Base-by-base conservation (phyloP, 2,113 vertebrate genomes). In the Thalassarche chlororhynchos region DNA sequence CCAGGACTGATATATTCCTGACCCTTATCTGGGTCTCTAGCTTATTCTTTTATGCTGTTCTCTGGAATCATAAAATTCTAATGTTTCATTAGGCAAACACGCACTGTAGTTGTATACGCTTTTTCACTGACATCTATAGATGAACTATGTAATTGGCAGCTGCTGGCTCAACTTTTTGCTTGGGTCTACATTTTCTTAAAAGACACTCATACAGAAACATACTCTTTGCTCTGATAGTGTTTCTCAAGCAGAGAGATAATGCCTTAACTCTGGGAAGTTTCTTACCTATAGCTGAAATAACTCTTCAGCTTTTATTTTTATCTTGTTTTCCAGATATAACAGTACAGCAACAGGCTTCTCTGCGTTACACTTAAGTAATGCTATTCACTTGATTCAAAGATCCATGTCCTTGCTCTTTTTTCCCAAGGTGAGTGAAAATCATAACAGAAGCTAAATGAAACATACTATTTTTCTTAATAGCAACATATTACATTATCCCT, bases 11-110 rank as follows among this genome's bases (percentile, higher is more conserved):
- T 92, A 77, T 83, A 86, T 47, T 84, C 76, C 75, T 94, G 82
- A 94, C 51, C 79, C 91, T 95, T 95, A 95, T 64, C 91, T 83
- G 89, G 72, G 57, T 91, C 84, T 71, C 47, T 31, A 92, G 47
- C 62, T 95, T 87, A 52, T 21, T 87, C 44, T 89, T 80, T 64
- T 80, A 60, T 40, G n/a, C 42, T 68, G 34, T 74, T 89, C 85
- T 66, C 51, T 49, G 42, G 62, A 79, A 66, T 54, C 29, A 64
- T 15, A 38, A 29, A 49, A 89, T 70, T 40, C 52, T 65, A 25
- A 32, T n/a, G 24, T 74, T 68, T 71, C 21, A 51, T 75, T 55
- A 76, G 46, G 29, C 29, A 64, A 65, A 42, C 23, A 31, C 5
- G 58, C 28, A 26, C 69, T 71, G 40, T 9, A 64, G 52, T 9